Evolutionary conservation across 2,888 invertebrate genomes (phyloP), one percentile per base, ranked within the genome.

Genomic region (Toxonevra muliebris): DNA sequence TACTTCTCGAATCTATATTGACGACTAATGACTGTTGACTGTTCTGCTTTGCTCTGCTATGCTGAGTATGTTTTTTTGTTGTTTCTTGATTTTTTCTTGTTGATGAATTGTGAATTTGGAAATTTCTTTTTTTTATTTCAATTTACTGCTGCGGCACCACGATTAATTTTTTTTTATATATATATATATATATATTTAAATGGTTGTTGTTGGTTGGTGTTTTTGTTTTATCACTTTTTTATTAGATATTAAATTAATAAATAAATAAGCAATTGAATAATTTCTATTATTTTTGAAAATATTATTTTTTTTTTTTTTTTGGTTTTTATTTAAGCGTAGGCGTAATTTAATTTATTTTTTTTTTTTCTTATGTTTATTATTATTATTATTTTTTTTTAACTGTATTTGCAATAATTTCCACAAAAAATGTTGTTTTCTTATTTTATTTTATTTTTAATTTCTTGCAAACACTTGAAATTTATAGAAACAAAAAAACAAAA

Each of bases 271-370:
- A 7, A 30, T 30, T 30, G 30, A 30, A 30, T 30, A 30, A 30
- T 30, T 30, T 30, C 30, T 30, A 30, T 30, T n/a, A 30, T 30
- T 30, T 30, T 30, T 30, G 2, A 30, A 30, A 30, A 30, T 30
- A 30, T 30, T 30, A 4, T 30, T 30, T 30, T 30, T 30, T 30
- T 30, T 30, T 30, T 30, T 55, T 61, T 50, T n/a, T 41, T 42
- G 53, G 42, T 52, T 54, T 42, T 43, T 69, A 43, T 52, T 65
- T 40, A 60, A 40, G 30, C 30, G 30, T 30, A 30, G 30, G 30
- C 30, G 30, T 30, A 30, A 30, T 53, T 69, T 63, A 61, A 54
- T 61, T 53, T 64, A 66, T 54, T 60, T 63, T 66, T 30, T 15
- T n/a, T 54, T 65, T 52, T 62, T 40, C 50, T 57, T 61, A 40